Base-by-base conservation (phyloP, 2,888 invertebrate species). In the Globia sparganii region DNA sequence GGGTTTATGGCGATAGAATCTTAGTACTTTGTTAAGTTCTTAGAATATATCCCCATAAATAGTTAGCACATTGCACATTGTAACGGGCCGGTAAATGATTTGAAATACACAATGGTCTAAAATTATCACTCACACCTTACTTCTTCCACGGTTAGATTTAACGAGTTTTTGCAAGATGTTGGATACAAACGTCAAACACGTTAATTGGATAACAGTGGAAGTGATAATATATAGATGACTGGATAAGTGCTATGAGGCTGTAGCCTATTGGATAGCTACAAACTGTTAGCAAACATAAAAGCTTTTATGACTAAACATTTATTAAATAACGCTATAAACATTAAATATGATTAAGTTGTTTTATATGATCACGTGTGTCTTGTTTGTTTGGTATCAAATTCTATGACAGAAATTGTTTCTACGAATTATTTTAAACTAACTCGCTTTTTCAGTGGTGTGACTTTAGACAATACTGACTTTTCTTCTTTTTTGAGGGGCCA, bases 161-260 rank as follows among this genome's bases (percentile, higher is more conserved):
- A 90, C 89, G 88, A 89, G 86, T 87, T 90, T 90, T 90, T 88
- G 89, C 86, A 85, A 89, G 90, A 91, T 89, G 85, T 83, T 76
- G 75, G 89, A 88, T 88, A 90, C 86, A 81, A 80, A 84, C 85
- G 86, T 88, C 86, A 81, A 80, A 84, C 85, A 86, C 88, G 90
- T 88, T 94, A 92, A 93, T 92, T 92, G 90, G 91, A 90, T 92
- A 90, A 91, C 89, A 89, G 86, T 84, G 78, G 75, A 84, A 78
- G 62, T 68, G 76, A 75, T 75, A 72, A 78, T 70, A 81, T 79
- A 78, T 81, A 73, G 80, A 77, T 85, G 73, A 78, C 56, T 68
- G 49, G 71, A 66, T 79, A 82, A 81, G 78, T 77, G 73, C 70
- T 75, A 58, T 49, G 65, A 43, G 76, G 58, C 68, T 58, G 58